Evolutionary conservation across 2,113 vertebrate genomes (phyloP), one percentile per base, ranked within the genome.

Genomic region (Pseudorasbora parva): DNA sequence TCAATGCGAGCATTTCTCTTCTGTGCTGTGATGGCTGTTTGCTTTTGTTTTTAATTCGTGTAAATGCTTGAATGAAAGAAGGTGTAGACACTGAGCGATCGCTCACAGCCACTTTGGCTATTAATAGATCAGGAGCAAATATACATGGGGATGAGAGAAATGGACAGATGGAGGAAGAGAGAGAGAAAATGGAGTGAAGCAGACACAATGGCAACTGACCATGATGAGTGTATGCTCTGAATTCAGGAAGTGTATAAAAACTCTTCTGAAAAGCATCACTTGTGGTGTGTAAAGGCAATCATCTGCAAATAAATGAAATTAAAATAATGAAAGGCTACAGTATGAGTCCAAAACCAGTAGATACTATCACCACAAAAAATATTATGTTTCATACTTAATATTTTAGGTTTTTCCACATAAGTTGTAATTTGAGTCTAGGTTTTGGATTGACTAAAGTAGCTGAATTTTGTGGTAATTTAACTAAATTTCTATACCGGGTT

Each of bases 41-140:
- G 84, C 84, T 88, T 85, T 85, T 81, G 68, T 88, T 85, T 85
- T 77, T 81, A 77, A 85, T 87, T 87, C 81, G 41, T 57, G 76
- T 74, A 71, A 62, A 57, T 84, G 81, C 84, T 47, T 30, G 60
- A 87, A 64, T 73, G 82, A 78, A 82, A 83, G 77, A 57, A 47
- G 87, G 82, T 87, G 81, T 80, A 89, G 83, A 87, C 73, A 86
- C 84, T 79, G 78, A 60, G 57, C 86, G 88, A 88, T 92, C 84
- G 56, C 74, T 60, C 37, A 90, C 79, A 81, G 80, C 71, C 86
- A 83, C 87, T 45, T 41, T 68, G 37, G 51, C 91, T 93, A 93
- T 94, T 94, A 92, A 90, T 92, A 91, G 92, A 91, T 83, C 68
- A 56, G 91, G 87, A 90, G 91, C 84, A 93, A 93, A 94, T 91